A percentile compares a stretch with the other conserved stretches of the same genome.
Conservation (phyloP, 2,113 vertebrate species). For the Myotis davidii region DNA sequence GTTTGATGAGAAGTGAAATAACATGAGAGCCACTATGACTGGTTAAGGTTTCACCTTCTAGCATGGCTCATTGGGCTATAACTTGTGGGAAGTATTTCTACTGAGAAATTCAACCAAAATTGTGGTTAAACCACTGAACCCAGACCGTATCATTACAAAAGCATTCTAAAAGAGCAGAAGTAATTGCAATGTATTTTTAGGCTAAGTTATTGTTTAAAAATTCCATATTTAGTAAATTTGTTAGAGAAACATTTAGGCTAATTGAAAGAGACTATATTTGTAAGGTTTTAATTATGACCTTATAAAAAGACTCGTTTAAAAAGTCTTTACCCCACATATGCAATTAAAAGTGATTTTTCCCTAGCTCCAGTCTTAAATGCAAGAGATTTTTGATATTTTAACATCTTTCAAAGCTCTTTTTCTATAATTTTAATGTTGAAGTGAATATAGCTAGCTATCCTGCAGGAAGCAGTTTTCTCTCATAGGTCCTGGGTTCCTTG, state of each 20-base stretch:
- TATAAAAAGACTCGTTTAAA: background rate
- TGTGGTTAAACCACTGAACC: background rate
- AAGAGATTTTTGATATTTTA: constrained; percentile 29
- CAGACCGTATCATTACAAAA: constrained; percentile 21
- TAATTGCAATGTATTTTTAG: background rate
- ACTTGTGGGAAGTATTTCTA: background rate
- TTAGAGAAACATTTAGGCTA: constrained; percentile 34
- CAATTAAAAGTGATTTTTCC: background rate
- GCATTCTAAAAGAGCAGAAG: background rate
- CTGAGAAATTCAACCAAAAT: constrained; percentile 17
- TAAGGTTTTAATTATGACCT: constrained; percentile 24
- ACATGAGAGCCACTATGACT: background rate
- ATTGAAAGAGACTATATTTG: constrained; percentile 3
- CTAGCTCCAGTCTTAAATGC: background rate
- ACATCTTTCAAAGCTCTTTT: background rate
- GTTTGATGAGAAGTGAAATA: background rate
- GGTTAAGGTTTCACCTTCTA: background rate
- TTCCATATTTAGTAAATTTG: background rate
- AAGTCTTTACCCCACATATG: background rate
- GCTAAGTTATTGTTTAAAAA: constrained; percentile 40
- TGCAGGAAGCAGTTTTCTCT: background rate
- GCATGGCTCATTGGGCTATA: background rate
- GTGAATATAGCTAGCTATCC: background rate
- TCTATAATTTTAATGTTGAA: background rate
- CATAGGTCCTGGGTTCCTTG: background rate